These are phyloP conservation scores for Alca torda DNA, from an alignment of 2,797 vertebrate species.

Conservation along the genomic window DNA sequence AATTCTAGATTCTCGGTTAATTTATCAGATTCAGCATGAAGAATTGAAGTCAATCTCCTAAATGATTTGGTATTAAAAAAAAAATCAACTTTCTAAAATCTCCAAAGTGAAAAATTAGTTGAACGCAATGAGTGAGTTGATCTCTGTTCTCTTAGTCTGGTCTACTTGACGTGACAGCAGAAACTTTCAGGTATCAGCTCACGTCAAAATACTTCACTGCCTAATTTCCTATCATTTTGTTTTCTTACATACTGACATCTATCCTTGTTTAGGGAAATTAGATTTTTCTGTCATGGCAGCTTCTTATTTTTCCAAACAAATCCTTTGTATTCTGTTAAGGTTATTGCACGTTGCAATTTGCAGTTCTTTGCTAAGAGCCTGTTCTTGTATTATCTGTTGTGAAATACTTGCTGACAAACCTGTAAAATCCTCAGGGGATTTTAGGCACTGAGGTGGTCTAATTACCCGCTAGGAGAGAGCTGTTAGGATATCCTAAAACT, in stretches of 20 bases:
- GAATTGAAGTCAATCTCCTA: background rate
- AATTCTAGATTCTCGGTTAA: background rate
- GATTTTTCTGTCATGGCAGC: background rate
- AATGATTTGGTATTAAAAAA: background rate
- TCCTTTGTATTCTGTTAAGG: background rate
- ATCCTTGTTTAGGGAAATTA: background rate
- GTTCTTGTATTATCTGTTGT: background rate
- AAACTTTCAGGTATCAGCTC: background rate
- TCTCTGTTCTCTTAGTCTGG: background rate
- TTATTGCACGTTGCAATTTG: background rate
- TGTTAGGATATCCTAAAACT: background rate
- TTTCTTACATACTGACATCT: background rate
- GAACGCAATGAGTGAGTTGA: background rate
- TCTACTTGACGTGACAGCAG: background rate
- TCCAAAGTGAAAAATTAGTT: background rate
- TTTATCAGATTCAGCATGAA: background rate
- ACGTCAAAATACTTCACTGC: background rate
- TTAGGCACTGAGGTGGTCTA: background rate
- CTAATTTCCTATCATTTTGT: background rate
- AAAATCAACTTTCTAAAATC: background rate
- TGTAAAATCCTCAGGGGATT: background rate
- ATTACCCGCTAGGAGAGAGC: background rate
- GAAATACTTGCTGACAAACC: background rate
- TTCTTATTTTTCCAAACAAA: background rate
- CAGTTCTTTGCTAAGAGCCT: background rate